Evolutionary conservation across 2,888 invertebrate species (phyloP), one percentile per base, ranked within the genome.

Genomic region (Dascillus cervinus): DNA sequence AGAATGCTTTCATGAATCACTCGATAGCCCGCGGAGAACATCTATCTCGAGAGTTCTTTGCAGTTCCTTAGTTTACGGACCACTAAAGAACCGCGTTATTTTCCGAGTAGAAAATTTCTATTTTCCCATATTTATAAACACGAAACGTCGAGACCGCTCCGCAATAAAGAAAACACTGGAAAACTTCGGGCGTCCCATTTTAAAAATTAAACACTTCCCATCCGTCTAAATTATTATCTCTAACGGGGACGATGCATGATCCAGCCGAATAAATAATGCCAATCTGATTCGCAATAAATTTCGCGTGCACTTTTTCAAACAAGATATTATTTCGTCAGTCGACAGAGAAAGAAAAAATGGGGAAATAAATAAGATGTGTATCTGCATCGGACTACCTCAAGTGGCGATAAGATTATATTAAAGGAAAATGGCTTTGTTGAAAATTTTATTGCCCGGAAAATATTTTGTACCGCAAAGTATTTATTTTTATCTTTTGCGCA

Each of bases 401-500:
- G 43, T 45, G 44, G 42, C 47, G 48, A 50, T 50, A 48, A 48
- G 45, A 35, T 41, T 39, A 39, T 47, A 50, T 47, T 43, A 47
- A 40, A 44, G n/a, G 46, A 40, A 47, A 47, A 47, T 43, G 38
- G 44, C 43, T 43, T 38, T 40, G 45, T 45, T 48, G 48, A 49
- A 49, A 49, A 49, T 50, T 49, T 49, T 50, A 49, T 47, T 49
- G 47, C 39, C 34, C 37, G 44, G 48, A 49, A 49, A 47, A 47
- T 46, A 49, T 49, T 47, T 44, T 37, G 36, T 22, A 23, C 34
- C 44, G 43, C 47, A 47, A 49, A 45, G 41, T 43, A 43, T 46
- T 37, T 46, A 36, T 46, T 44, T 46, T 46, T 33, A 32, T 32
- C 31, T 31, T n/a, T n/a, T n/a, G n/a, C n/a, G n/a, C n/a, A n/a